phyloP scores from a whole-genome alignment of 2,888 invertebrate genomes.

The Meiosimyza decipiens region DNA sequence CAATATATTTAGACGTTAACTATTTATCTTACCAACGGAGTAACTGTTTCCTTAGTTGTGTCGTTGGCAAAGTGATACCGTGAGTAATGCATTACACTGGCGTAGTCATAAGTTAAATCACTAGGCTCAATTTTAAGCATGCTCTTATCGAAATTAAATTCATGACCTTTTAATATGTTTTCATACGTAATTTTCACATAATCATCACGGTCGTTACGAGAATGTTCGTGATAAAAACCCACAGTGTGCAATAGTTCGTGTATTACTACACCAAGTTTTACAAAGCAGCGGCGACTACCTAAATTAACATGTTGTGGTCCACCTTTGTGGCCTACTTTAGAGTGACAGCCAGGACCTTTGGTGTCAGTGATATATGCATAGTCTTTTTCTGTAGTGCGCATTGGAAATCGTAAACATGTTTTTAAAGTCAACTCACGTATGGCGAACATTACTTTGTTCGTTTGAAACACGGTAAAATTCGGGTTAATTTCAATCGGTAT shows the following conservation, averaged over 20 bases:
- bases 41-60: too few relatives aligned
- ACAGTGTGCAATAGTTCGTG: constrained; percentile 84
- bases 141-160: too few relatives aligned
- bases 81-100: too few relatives aligned
- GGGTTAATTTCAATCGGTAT: constrained; percentile 74
- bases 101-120: too few relatives aligned
- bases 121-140: too few relatives aligned
- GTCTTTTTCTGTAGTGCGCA: constrained; percentile 73
- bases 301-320: constrained; percentile 74
- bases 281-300: constrained; percentile 73
- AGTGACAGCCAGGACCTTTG: constrained; percentile 82
- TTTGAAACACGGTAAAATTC: constrained; percentile 68
- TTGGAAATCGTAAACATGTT: constrained; percentile 80
- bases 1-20: too few relatives aligned
- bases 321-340: constrained; percentile 79
- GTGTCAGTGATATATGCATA: constrained; percentile 76
- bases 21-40: too few relatives aligned
- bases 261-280: constrained; percentile 76
- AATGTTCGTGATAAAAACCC: constrained; percentile 86
- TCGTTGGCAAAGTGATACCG: too few relatives aligned
- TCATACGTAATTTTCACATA: constrained; percentile 72
- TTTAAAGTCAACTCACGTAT: constrained; percentile 78
- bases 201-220: constrained; percentile 78
- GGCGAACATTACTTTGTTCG: constrained; percentile 72
- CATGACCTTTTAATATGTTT: too few relatives aligned